These are phyloP conservation scores for Nyctalus aviator DNA, from an alignment of 2,797 vertebrate species.

Conservation along the genomic window DNA sequence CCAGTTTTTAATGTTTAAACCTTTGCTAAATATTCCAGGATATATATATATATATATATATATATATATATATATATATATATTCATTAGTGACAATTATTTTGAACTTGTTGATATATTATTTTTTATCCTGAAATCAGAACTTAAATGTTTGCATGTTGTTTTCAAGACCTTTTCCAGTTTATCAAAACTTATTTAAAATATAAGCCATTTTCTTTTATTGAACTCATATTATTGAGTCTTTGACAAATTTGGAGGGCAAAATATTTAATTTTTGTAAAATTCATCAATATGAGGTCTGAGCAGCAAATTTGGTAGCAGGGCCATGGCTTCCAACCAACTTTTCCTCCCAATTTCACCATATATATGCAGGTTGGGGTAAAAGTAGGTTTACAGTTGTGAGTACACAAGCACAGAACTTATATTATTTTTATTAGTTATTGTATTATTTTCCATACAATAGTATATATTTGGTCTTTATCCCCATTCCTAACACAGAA, in stretches of 20 bases:
- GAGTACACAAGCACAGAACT: background rate
- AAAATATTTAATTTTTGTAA: background rate
- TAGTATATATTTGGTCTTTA: background rate
- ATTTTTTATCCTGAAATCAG: conserved; percentile 30
- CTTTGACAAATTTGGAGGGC: background rate
- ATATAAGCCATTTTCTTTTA: background rate
- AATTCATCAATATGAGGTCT: background rate
- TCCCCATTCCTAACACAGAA: background rate
- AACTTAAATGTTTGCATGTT: background rate
- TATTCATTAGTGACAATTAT: background rate
- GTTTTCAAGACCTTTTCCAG: background rate
- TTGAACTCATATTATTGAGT: background rate
- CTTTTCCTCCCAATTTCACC: background rate
- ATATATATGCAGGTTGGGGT: too few relatives aligned
- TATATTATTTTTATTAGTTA: background rate
- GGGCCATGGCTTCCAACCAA: background rate
- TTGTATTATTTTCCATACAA: background rate
- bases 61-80: background rate
- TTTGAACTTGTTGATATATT: background rate
- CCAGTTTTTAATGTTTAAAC: background rate
- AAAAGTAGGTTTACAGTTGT: background rate
- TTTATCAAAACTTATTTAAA: background rate
- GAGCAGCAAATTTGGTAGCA: background rate
- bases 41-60: background rate
- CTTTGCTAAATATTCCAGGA: background rate